phyloP scores from a whole-genome alignment of 2,888 invertebrate species.

The Apotomis betuletana region DNA sequence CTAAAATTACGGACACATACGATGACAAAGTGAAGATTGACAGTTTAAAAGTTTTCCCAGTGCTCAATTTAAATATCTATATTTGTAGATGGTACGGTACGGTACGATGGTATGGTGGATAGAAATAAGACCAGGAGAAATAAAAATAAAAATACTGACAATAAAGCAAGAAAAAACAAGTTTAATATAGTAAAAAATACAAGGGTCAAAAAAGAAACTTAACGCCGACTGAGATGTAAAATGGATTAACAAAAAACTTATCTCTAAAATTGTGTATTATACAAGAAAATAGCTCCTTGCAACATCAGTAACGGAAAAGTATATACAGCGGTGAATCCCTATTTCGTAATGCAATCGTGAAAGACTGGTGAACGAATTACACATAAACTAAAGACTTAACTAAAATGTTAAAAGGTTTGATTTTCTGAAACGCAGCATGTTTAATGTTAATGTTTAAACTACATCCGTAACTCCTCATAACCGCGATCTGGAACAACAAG shows the following conservation, averaged over 20 bases:
- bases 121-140: not conserved
- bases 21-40: no score
- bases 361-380: constrained; percentile 41
- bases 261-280: constrained; percentile 19
- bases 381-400: constrained; percentile 32
- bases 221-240: constrained; percentile 37
- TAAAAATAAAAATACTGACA: not conserved
- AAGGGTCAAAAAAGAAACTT: constrained; percentile 34
- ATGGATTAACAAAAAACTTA: constrained; percentile 41
- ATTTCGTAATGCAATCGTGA: constrained; percentile 22
- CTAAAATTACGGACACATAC: no score
- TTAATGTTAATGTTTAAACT: constrained; percentile 21
- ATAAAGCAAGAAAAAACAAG: constrained; percentile 33
- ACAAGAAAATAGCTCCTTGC: constrained; percentile 1
- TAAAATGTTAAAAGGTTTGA: constrained; percentile 40
- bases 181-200: constrained; percentile 31
- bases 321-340: constrained; percentile 32
- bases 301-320: constrained; percentile 37
- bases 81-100: no score
- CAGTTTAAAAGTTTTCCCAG: no score
- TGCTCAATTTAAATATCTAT: no score
- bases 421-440: constrained; percentile 35
- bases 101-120: no score
- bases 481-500: constrained; percentile 38
- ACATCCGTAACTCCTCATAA: constrained; percentile 13